Conservation (phyloP, 2,113 vertebrate genomes). For the Aix galericulata region DNA sequence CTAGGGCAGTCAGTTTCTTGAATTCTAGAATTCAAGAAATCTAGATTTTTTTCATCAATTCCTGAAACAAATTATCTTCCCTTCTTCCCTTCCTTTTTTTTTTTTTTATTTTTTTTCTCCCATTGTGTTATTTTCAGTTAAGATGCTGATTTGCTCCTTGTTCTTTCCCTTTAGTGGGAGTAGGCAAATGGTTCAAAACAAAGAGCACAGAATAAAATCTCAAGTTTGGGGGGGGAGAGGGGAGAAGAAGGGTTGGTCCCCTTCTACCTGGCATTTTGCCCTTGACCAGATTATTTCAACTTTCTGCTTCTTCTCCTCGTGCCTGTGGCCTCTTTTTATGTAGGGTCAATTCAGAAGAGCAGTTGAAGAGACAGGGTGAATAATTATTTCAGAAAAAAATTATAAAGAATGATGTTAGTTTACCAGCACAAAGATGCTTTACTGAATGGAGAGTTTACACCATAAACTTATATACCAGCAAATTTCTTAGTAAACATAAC, state of each 20-base stretch:
- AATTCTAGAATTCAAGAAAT: too few relatives aligned
- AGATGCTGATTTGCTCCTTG: background rate
- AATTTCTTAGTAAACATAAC: background rate
- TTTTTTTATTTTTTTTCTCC: background rate
- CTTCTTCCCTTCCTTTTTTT: background rate
- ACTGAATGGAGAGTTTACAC: background rate
- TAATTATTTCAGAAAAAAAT: background rate
- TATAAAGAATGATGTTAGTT: background rate
- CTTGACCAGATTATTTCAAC: background rate
- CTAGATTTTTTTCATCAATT: background rate
- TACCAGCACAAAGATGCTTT: background rate
- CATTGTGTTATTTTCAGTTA: background rate
- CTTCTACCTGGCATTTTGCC: background rate
- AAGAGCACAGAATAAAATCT: background rate
- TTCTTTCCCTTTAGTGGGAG: background rate
- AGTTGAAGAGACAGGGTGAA: background rate
- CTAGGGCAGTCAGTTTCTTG: too few relatives aligned
- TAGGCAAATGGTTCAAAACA: background rate
- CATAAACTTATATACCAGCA: background rate
- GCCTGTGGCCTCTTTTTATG: background rate
- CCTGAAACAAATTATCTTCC: background rate
- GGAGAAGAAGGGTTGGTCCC: background rate
- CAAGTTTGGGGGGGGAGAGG: background rate
- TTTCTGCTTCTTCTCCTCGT: background rate
- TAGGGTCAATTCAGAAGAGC: background rate